Evolutionary conservation across 2,888 invertebrate species (phyloP), one percentile per base, ranked within the genome.

Genomic region (Dryadula phaetusa): DNA sequence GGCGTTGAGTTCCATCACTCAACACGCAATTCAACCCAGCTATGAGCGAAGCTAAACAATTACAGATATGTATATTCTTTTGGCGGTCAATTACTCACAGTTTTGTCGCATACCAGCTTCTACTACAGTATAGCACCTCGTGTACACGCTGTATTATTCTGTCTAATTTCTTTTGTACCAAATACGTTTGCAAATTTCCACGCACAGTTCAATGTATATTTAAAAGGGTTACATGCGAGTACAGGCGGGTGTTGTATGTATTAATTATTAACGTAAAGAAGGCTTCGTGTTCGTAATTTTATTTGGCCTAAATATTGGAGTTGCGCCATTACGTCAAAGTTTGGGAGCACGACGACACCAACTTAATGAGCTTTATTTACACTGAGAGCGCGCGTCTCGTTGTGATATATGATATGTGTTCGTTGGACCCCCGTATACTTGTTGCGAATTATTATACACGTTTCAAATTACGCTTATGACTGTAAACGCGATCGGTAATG

Each of bases 191-290:
- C 12, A 54, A 34, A 34, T 34, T 14, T 20, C 20, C 32, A 20
- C 52, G 34, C 34, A 18, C 18, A 54, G 32, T 53, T 53, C 28
- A 32, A 53, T 52, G 34, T 53, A 32, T 32, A 56, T 56, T n/a
- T 37, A 56, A 56, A 37, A 37, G 7, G 37, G 20, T 18, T 7
- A 6, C 52, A 28, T n/a, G 7, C 6, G 6, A 2, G n/a, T 32
- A 7, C 32, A 32, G 4, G 20, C 3, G 22, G 14, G 20, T 54
- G 54, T 25, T 20, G 37, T 22, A 18, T 56, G 22, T 37, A 56
- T 56, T 46, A 32, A 46, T 46, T 37, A 56, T 37, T 8, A 56
- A 37, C n/a, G 54, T 37, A 56, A 56, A 56, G 54, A 37, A 34
- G 37, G 12, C 20, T 37, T 37, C 37, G 37, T 37, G 54, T 20